Evolutionary conservation across 2,888 invertebrate genomes (phyloP).

Genomic region (Sthenelais limicola): DNA sequence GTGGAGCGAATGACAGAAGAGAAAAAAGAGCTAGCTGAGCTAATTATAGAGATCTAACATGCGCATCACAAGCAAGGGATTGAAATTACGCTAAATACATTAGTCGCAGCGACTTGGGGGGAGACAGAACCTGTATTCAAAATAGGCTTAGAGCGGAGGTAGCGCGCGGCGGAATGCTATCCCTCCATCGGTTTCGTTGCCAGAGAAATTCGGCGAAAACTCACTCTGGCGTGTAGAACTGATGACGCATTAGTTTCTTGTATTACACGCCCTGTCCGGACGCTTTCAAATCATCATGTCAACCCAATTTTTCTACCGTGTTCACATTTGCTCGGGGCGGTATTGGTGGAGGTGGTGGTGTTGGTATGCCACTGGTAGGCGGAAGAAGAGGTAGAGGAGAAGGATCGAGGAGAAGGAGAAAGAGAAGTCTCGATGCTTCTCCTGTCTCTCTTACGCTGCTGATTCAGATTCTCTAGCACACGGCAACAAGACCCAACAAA

Average conservation of each 20-base stretch:
- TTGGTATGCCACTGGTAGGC: not conserved
- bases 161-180: conserved; percentile 26
- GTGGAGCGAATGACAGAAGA: conserved; percentile 16
- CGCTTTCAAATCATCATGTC: conserved; percentile 33
- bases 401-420: not conserved
- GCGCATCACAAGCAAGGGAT: conserved; percentile 36
- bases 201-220: conserved; percentile 18
- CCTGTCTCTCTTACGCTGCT: no score
- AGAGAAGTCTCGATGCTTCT: not conserved
- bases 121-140: conserved; percentile 32
- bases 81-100: conserved; percentile 39
- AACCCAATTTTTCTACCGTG: conserved; percentile 31
- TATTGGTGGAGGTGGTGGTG: not conserved
- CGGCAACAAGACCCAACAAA: conserved; percentile 22
- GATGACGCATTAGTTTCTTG: conserved; percentile 38
- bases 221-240: conserved; percentile 17
- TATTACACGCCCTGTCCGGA: conserved; percentile 39
- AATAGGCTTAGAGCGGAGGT: conserved; percentile 16
- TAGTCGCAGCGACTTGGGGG: conserved; percentile 7
- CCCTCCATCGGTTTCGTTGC: conserved; percentile 20
- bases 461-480: conserved; percentile 2
- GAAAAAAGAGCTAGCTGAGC: conserved; percentile 27
- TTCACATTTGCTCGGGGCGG: not conserved
- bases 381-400: not conserved
- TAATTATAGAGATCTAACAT: conserved; percentile 36